These are phyloP conservation scores for Labia minor DNA, from an alignment of 2,888 invertebrate species.

Conservation along the genomic window DNA sequence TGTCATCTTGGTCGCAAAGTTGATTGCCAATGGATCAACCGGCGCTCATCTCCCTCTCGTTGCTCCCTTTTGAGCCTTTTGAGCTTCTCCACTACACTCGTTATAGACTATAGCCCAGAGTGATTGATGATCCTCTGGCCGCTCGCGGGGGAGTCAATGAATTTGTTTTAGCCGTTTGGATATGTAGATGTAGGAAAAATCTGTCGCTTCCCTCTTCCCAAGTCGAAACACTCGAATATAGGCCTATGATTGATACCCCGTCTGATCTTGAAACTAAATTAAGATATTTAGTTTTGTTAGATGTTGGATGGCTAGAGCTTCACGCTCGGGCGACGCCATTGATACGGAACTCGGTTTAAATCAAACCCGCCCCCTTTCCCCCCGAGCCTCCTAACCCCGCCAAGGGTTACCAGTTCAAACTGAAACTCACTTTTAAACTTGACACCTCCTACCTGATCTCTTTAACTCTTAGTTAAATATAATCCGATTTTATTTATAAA, in stretches of 20 bases:
- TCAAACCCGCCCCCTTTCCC: neutral
- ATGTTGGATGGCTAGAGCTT: neutral
- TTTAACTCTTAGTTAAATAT: no score
- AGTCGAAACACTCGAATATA: neutral
- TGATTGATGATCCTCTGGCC: neutral
- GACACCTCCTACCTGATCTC: no score
- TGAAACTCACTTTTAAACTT: no score
- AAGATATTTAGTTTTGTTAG: constrained; percentile 7
- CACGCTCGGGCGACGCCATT: neutral
- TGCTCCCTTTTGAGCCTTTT: no score
- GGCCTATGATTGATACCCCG: constrained; percentile 1
- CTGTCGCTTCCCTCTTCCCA: neutral
- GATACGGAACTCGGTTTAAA: neutral
- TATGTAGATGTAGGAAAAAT: neutral
- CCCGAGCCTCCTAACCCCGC: no score
- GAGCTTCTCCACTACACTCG: no score
- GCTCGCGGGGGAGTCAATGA: neutral
- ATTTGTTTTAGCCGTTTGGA: neutral
- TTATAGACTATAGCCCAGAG: neutral
- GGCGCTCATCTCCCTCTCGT: neutral
- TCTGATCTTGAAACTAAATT: neutral
- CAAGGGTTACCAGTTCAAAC: no score
- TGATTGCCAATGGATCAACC: no score
- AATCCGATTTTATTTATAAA: no score
- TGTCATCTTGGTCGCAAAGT: neutral